These are phyloP conservation scores for Amphiura filiformis DNA, from an alignment of 35 echinoderm and acorn worm genomes.

Conservation along the genomic window DNA sequence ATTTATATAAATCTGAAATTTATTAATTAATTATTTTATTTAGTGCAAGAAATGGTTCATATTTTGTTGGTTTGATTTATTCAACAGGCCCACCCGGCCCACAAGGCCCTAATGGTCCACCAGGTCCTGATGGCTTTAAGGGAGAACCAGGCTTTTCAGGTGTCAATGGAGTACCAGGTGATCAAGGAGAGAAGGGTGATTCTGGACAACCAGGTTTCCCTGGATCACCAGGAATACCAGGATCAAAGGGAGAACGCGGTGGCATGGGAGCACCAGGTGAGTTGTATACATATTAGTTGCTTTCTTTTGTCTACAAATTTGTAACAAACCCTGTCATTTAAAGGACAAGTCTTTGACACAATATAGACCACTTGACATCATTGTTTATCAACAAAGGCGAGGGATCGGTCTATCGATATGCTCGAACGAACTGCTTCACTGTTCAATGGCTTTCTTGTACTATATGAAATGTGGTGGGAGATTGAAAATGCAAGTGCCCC, in stretches of 20 bases:
- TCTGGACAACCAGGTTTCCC: background rate
- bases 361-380: too few relatives aligned
- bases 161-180: background rate
- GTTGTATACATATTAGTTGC: background rate
- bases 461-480: background rate
- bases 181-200: background rate
- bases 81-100: background rate
- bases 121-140: conserved; percentile 22
- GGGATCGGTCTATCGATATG: too few relatives aligned
- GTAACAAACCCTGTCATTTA: background rate
- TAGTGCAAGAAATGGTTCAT: too few relatives aligned
- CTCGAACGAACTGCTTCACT: too few relatives aligned
- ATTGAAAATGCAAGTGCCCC: background rate
- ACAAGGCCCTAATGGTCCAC: conserved; percentile 30
- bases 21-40: too few relatives aligned
- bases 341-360: background rate
- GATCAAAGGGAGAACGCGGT: background rate
- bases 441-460: too few relatives aligned
- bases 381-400: too few relatives aligned
- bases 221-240: background rate
- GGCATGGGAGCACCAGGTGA: background rate
- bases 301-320: background rate
- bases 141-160: conserved; percentile 14
- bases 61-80: too few relatives aligned
- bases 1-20: too few relatives aligned